phyloP scores from a whole-genome alignment of 2,888 invertebrate species.

The Nemoura dubitans region DNA sequence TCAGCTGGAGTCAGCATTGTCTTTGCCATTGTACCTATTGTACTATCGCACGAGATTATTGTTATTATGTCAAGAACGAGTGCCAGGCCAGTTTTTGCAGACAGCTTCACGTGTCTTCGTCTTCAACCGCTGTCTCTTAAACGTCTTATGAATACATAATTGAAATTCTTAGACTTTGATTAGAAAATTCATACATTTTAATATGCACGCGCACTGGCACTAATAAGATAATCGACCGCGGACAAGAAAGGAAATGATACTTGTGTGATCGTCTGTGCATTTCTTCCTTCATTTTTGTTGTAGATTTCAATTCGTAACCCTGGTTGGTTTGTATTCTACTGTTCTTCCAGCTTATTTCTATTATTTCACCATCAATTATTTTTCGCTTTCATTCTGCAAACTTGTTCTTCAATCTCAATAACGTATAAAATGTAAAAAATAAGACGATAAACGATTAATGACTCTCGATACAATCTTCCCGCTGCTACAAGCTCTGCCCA shows the following conservation, averaged over 20 bases:
- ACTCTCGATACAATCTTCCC: not conserved
- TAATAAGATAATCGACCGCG: not conserved
- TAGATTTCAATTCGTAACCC: not conserved
- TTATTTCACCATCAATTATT: no score
- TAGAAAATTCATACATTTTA: not conserved
- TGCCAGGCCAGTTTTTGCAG: not conserved
- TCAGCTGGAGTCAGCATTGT: not conserved
- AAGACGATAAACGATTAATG: not conserved
- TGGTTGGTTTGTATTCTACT: no score
- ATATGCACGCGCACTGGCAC: not conserved
- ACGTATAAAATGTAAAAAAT: no score
- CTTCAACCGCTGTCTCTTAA: not conserved
- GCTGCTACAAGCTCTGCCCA: not conserved
- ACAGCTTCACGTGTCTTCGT: not conserved
- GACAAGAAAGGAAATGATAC: not conserved
- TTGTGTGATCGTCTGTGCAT: not conserved
- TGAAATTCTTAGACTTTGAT: not conserved
- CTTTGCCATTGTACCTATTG: not conserved
- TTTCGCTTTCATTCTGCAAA: no score
- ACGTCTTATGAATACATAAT: not conserved
- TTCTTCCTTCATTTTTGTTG: not conserved
- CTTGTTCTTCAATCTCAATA: no score
- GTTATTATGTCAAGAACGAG: not conserved
- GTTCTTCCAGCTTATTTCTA: no score
- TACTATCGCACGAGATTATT: not conserved